phyloP scores from a whole-genome alignment of 2,888 invertebrate species.

The Pseudococcus longispinus region DNA sequence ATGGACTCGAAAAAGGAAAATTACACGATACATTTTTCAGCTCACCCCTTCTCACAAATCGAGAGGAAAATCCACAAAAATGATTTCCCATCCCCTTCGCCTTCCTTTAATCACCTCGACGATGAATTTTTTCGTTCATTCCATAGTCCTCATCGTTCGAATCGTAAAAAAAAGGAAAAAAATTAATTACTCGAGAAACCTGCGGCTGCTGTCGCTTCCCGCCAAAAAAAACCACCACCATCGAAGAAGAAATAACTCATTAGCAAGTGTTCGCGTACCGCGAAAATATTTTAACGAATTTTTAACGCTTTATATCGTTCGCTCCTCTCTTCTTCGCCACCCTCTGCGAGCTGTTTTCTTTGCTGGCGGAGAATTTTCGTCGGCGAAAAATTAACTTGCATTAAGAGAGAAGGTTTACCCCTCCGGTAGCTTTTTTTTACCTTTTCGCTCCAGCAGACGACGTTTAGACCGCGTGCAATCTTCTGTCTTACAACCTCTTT shows the following conservation, averaged over 20 bases:
- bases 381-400: background rate
- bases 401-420: background rate
- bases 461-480: background rate
- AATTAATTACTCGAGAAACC: background rate
- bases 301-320: background rate
- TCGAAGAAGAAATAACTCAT: background rate
- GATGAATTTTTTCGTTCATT: no score
- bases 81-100: no score
- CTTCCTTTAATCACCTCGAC: no score
- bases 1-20: no score
- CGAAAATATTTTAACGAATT: slow-evolving; percentile 1
- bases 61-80: no score
- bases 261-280: background rate
- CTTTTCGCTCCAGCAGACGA: background rate
- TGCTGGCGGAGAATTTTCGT: background rate
- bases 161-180: background rate
- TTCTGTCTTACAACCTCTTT: no score
- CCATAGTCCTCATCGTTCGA: no score
- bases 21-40: no score
- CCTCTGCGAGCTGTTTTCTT: background rate
- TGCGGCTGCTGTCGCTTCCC: background rate
- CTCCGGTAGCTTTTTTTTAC: background rate
- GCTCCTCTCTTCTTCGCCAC: background rate
- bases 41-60: no score
- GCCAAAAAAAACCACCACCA: background rate